These are phyloP conservation scores for Camptogramma bilineatum DNA, from an alignment of 2,888 invertebrate species.

Conservation along the genomic window DNA sequence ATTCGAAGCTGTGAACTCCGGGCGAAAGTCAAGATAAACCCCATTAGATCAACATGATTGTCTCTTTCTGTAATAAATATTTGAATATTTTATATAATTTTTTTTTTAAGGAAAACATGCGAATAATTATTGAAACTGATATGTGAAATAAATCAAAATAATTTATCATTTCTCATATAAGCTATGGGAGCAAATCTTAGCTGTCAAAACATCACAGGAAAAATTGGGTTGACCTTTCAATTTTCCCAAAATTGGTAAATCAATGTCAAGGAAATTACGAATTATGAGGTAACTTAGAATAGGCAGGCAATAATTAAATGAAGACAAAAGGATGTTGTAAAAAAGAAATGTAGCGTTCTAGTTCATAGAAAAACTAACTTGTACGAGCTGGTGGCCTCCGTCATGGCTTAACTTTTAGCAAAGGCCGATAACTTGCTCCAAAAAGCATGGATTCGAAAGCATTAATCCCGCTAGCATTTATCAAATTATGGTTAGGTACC, in stretches of 20 bases:
- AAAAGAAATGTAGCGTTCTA: constrained; percentile 19
- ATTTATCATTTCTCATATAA: constrained; percentile 27
- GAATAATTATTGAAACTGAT: background rate
- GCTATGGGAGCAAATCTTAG: constrained; percentile 34
- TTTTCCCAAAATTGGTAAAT: constrained; percentile 44
- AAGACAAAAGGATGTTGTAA: constrained; percentile 27
- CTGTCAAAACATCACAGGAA: constrained; percentile 36
- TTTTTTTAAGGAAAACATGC: background rate
- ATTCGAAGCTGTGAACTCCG: too few species aligned
- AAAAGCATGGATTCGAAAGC: too few species aligned
- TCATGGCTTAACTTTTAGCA: too few species aligned
- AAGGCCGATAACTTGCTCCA: too few species aligned
- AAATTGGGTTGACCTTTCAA: constrained; percentile 39
- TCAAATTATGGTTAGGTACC: too few species aligned
- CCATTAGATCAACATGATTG: too few species aligned
- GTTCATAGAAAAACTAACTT: too few species aligned
- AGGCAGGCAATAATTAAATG: constrained; percentile 39
- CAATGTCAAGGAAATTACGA: constrained; percentile 47
- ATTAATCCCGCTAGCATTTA: too few species aligned
- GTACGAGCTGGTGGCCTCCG: too few species aligned
- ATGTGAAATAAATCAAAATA: constrained; percentile 14
- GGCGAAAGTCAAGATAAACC: too few species aligned
- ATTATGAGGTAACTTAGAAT: constrained; percentile 45
- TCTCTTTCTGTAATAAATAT: too few species aligned
- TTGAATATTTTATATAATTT: too few species aligned